These are phyloP conservation scores for Argyresthia albistria DNA, from an alignment of 2,888 invertebrate species.

Conservation along the genomic window DNA sequence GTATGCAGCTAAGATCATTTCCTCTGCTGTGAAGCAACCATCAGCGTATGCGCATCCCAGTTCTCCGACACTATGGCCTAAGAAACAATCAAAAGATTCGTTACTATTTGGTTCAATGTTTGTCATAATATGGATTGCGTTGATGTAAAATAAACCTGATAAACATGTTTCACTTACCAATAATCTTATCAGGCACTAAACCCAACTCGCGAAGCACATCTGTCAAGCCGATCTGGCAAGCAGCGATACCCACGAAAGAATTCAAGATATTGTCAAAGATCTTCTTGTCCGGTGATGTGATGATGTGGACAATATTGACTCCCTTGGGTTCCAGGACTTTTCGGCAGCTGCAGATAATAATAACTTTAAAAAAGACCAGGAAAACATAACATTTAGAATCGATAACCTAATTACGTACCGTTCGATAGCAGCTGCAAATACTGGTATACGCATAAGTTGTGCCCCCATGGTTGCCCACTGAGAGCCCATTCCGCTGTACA, in stretches of 20 bases:
- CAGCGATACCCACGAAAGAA: constrained; percentile 83
- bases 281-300: constrained; percentile 74
- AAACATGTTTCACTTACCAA: constrained; percentile 65
- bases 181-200: constrained; percentile 80
- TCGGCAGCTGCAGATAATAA: constrained; percentile 47
- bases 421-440: constrained; percentile 70
- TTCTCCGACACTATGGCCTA: constrained; percentile 95
- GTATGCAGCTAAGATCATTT: constrained; percentile 87
- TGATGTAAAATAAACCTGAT: no score
- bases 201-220: constrained; percentile 61
- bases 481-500: constrained; percentile 82
- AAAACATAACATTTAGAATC: background rate
- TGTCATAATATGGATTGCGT: no score
- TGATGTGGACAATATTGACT: constrained; percentile 76
- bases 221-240: constrained; percentile 75
- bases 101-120: background rate
- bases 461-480: constrained; percentile 80
- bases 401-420: constrained; percentile 21
- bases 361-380: background rate
- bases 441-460: constrained; percentile 74
- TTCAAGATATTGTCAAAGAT: constrained; percentile 74
- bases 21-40: constrained; percentile 87
- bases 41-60: constrained; percentile 96
- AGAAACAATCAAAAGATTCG: background rate
- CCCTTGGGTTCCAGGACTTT: constrained; percentile 73